These are phyloP conservation scores for Liodrosophila aerea DNA, from an alignment of 2,888 invertebrate species.

Conservation along the genomic window DNA sequence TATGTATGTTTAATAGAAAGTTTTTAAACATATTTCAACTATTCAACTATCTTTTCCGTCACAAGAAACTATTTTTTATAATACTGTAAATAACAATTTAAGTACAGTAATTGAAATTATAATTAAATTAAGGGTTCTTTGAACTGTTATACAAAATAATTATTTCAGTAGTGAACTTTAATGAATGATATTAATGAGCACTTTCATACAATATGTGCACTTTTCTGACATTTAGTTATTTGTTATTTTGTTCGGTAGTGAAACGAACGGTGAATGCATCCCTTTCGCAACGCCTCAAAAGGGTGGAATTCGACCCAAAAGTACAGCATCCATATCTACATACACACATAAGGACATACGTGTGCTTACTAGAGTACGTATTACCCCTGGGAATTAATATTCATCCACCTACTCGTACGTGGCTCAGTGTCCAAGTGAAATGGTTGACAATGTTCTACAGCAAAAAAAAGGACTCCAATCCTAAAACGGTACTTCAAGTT, in stretches of 20 bases:
- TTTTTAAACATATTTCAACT: too few species aligned
- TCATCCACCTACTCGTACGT: conserved; percentile 35
- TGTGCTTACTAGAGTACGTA: conserved; percentile 22
- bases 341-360: conserved; percentile 31
- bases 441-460: conserved; percentile 32
- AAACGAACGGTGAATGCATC: conserved; percentile 34
- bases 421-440: conserved; percentile 1
- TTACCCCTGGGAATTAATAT: conserved; percentile 46
- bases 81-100: too few species aligned
- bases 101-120: background rate
- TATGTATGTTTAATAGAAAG: too few species aligned
- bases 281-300: conserved; percentile 30
- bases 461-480: conserved; percentile 8
- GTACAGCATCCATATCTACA: conserved; percentile 42
- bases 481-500: conserved; percentile 31
- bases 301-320: conserved; percentile 63
- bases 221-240: conserved; percentile 56
- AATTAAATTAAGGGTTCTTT: background rate
- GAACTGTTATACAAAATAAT: background rate
- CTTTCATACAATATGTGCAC: conserved; percentile 71
- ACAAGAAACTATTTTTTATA: too few species aligned
- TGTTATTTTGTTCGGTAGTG: conserved; percentile 23
- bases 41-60: too few species aligned
- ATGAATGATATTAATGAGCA: conserved; percentile 61
- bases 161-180: conserved; percentile 37